phyloP scores from a whole-genome alignment of 2,888 invertebrate genomes.

The Apodemia mormo region DNA sequence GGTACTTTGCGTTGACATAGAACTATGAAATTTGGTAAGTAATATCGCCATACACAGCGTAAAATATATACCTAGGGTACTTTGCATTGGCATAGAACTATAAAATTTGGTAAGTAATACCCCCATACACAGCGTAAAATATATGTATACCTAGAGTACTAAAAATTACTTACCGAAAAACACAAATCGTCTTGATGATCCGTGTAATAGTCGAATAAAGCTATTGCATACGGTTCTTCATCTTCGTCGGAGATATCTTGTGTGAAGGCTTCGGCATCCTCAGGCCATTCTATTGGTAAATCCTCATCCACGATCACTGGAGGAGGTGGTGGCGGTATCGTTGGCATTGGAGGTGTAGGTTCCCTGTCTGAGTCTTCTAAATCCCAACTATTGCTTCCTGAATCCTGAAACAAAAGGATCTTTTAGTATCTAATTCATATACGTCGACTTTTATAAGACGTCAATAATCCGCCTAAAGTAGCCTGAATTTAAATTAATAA shows the following conservation, averaged over 20 bases:
- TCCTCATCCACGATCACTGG: slow-evolving; percentile 74
- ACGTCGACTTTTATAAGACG: no score
- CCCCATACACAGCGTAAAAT: no score
- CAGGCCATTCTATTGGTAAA: slow-evolving; percentile 53
- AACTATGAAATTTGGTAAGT: no score
- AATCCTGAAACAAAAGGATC: slow-evolving; percentile 49
- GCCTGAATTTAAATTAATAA: no score
- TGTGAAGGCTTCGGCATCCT: slow-evolving; percentile 39
- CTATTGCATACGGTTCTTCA: slow-evolving; percentile 86
- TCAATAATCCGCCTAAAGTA: no score
- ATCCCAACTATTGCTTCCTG: slow-evolving; percentile 63
- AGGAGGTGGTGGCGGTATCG: slow-evolving; percentile 89
- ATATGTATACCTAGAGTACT: no score
- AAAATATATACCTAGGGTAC: no score
- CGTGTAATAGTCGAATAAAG: slow-evolving; percentile 89
- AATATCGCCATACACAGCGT: no score
- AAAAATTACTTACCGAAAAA: slow-evolving; percentile 84
- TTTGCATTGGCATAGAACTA: no score
- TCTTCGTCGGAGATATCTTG: slow-evolving; percentile 42
- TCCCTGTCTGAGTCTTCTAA: slow-evolving; percentile 64
- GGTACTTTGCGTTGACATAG: no score
- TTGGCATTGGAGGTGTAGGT: slow-evolving; percentile 89
- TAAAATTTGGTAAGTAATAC: no score
- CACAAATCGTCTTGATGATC: slow-evolving; percentile 89
- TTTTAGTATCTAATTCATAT: no score